Evolutionary conservation across 1,140 invertebrate genomes (phyloP).

Genomic region (Drosophila novamexicana): DNA sequence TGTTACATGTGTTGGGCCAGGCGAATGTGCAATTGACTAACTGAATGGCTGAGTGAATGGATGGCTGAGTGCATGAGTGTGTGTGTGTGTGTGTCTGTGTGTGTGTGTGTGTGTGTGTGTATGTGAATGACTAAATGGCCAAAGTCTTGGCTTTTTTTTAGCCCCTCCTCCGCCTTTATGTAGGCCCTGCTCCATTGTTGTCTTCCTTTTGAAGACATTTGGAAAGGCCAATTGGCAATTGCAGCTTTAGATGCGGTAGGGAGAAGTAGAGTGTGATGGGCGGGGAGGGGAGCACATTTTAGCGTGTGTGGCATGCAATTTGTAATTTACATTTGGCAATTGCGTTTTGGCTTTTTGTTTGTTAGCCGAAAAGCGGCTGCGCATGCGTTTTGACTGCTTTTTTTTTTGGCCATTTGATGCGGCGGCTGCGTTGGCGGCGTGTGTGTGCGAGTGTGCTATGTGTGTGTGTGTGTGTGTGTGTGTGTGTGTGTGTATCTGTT

Average conservation of each 20-base stretch:
- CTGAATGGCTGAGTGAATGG: conserved; percentile 40
- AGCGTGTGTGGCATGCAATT: conserved; percentile 71
- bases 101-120: not conserved
- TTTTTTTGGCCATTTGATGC: conserved; percentile 37
- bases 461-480: conserved; percentile 11
- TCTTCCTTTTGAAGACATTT: conserved; percentile 28
- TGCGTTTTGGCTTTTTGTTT: conserved; percentile 18
- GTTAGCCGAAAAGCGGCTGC: conserved; percentile 32
- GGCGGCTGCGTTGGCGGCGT: conserved; percentile 14
- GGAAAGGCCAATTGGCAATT: conserved; percentile 57
- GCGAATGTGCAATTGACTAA: conserved; percentile 47
- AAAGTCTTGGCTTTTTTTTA: not conserved
- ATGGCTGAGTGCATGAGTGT: conserved; percentile 29
- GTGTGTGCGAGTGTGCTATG: conserved; percentile 5
- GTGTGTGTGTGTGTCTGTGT: not conserved
- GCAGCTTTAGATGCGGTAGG: conserved; percentile 10
- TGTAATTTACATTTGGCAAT: conserved; percentile 74
- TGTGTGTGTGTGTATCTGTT: conserved; percentile 22
- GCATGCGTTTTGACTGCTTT: conserved; percentile 42
- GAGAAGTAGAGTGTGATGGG: not conserved
- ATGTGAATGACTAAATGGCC: conserved; percentile 7
- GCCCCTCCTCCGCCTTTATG: too few species aligned
- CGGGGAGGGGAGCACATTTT: conserved; percentile 2
- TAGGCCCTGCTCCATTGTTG: conserved; percentile 44
- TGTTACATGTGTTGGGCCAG: conserved; percentile 27